Base-by-base conservation (phyloP, 1,140 invertebrate species). In the Nautilus pompilius region DNA sequence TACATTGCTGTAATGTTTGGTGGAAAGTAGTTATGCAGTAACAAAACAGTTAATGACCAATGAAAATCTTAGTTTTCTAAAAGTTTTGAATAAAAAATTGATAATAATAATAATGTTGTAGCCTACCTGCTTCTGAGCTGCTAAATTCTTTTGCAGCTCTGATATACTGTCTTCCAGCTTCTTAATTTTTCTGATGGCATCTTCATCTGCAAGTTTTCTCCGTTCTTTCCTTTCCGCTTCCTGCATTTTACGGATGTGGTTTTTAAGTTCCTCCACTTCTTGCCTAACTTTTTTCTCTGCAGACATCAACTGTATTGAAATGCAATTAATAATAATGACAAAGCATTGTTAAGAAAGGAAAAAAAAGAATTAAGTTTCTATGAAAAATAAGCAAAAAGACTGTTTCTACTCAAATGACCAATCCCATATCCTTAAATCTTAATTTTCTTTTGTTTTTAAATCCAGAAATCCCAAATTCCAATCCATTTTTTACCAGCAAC, bases 121-220 rank as follows among this genome's bases (percentile, higher is more conserved):
- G 34, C 64, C 76, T 45, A 88, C 89, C 80, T 93, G 91, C 82
- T 94, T 95, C 78, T 94, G 93, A 33, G 82, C 80, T 13, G 85
- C 76, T 17, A 87, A 75, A 72, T 80, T 84, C 66, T 86, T 85
- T 65, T 87, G 85, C 24, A 87, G 76, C 24, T 85, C 80, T 51
- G 80, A 74, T 33, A 87, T 83, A 75, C 92, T 91, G 72, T 98
- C 95, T 79, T 99, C 95, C 45, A 96, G 81, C 79, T 95, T 93
- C 74, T 96, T 96, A 36, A 98, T 96, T 81, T 96, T 97, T 51
- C 93, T 88, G 53, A 96, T 83, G 0, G 94, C 94, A 81, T 98
- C 95, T 78, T 98, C 95, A 76, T 98, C 95, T 0, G 93, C 94
- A 36, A 97, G 80, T 74, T 96, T 95, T 72, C 95, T 91, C 15